phyloP scores from a whole-genome alignment of 2,888 invertebrate species.

The Caenorhabditis sp. region DNA sequence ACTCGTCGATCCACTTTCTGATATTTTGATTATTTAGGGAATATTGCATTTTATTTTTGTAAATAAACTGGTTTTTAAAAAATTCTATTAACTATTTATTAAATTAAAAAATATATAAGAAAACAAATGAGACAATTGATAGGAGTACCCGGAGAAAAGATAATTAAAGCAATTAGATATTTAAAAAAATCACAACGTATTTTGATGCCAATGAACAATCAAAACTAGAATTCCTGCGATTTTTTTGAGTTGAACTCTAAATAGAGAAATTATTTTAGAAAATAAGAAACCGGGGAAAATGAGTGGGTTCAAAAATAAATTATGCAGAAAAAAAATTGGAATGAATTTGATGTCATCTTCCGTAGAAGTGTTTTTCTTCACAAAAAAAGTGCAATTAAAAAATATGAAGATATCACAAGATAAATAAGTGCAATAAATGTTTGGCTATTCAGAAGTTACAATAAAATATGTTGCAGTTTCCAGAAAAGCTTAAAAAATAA shows the following conservation, averaged over 20 bases:
- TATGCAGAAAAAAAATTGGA: background rate
- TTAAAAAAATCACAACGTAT: background rate
- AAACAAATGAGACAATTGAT: background rate
- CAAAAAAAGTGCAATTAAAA: slow-evolving; percentile 6
- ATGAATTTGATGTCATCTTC: background rate
- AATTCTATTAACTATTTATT: background rate
- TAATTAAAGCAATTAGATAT: background rate
- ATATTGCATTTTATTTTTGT: background rate
- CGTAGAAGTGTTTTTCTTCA: slow-evolving; percentile 5
- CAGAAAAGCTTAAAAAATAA: slow-evolving; percentile 6
- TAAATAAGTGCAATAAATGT: slow-evolving; percentile 3
- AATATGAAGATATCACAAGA: slow-evolving; percentile 5
- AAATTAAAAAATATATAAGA: background rate
- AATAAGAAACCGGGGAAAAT: background rate
- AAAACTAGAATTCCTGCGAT: background rate
- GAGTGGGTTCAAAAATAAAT: background rate
- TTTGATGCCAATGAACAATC: background rate
- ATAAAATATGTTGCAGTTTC: slow-evolving; percentile 6
- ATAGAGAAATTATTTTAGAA: no score
- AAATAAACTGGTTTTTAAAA: slow-evolving; percentile 2
- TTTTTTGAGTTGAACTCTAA: no score
- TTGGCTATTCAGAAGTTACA: background rate
- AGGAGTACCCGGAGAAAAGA: background rate
- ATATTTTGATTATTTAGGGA: slow-evolving; percentile 1
- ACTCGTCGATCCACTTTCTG: background rate